These are phyloP conservation scores for Spialia ferax DNA, from an alignment of 2,888 invertebrate genomes.

Conservation along the genomic window DNA sequence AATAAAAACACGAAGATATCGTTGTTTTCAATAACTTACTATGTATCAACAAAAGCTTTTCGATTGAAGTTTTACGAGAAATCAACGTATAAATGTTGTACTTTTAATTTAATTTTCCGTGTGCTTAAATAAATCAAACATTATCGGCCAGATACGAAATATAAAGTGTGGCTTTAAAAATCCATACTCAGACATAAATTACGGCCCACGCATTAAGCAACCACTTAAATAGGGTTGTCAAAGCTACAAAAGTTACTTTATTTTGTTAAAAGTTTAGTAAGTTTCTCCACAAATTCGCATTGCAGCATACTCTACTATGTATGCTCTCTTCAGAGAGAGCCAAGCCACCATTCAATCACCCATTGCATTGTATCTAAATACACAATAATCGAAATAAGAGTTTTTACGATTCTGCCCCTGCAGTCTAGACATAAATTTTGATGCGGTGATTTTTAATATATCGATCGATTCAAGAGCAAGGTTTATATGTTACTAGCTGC, in stretches of 20 bases:
- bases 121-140: constrained; percentile 24
- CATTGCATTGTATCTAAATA: too few species aligned
- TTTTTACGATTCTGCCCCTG: too few species aligned
- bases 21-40: constrained; percentile 18
- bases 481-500: too few species aligned
- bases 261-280: too few species aligned
- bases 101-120: constrained; percentile 15
- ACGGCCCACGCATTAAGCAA: constrained; percentile 21
- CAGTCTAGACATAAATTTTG: too few species aligned
- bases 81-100: not conserved
- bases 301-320: too few species aligned
- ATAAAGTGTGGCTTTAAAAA: constrained; percentile 29
- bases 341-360: too few species aligned
- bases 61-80: not conserved
- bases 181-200: constrained; percentile 21
- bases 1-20: constrained; percentile 16
- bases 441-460: too few species aligned
- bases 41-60: not conserved
- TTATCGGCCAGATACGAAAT: constrained; percentile 18
- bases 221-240: constrained; percentile 14
- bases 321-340: too few species aligned
- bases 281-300: too few species aligned
- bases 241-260: not conserved
- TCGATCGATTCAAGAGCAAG: too few species aligned
- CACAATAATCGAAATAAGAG: too few species aligned